These are phyloP conservation scores for Synodontis membranacea DNA, from an alignment of 2,113 vertebrate species.

Conservation along the genomic window DNA sequence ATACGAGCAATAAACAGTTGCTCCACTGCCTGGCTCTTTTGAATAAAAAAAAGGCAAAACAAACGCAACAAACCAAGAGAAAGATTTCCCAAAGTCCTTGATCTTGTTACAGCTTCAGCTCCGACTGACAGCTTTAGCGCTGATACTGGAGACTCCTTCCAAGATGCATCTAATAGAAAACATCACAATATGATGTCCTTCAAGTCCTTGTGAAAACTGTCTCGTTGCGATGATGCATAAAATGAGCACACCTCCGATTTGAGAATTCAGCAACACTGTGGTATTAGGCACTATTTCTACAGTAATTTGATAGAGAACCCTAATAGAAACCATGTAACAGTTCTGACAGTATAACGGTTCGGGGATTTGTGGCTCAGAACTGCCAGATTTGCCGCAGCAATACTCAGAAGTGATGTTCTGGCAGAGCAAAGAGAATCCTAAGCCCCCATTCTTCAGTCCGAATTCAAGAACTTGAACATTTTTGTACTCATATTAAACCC, in stretches of 20 bases:
- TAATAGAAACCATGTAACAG: not conserved
- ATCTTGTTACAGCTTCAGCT: not conserved
- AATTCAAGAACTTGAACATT: not conserved
- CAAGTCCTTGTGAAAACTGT: not conserved
- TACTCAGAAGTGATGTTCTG: not conserved
- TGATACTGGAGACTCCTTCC: not conserved
- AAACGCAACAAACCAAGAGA: not conserved
- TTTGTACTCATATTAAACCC: not conserved
- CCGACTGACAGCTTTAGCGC: not conserved
- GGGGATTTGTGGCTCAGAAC: not conserved
- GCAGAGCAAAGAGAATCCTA: not conserved
- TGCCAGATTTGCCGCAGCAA: constrained; percentile 15
- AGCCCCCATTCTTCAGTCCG: not conserved
- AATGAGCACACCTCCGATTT: not conserved
- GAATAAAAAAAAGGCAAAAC: not conserved
- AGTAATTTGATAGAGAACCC: not conserved
- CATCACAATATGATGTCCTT: not conserved
- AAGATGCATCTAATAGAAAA: not conserved
- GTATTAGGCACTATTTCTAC: too few species aligned
- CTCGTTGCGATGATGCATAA: not conserved
- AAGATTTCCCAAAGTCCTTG: not conserved
- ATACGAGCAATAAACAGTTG: not conserved
- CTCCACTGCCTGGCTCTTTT: not conserved
- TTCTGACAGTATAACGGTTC: not conserved
- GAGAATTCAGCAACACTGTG: not conserved